phyloP scores from a whole-genome alignment of 2,888 invertebrate genomes.

The Meteorus colon region DNA sequence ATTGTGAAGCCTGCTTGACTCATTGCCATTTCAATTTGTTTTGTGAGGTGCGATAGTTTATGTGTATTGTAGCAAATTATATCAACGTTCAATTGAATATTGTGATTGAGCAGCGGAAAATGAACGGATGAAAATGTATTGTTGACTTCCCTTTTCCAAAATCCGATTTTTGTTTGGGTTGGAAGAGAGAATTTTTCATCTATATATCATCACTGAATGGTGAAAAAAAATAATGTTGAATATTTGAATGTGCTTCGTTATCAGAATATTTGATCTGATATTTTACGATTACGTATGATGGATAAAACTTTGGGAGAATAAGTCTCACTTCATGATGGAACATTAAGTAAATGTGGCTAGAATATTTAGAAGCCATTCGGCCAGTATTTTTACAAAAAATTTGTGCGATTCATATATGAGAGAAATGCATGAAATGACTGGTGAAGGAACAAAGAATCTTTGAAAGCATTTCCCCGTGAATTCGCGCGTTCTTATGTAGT shows the following conservation, averaged over 20 bases:
- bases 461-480: conserved; percentile 43
- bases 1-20: not conserved
- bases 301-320: not conserved
- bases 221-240: too few relatives aligned
- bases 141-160: too few relatives aligned
- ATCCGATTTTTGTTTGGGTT: too few relatives aligned
- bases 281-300: not conserved
- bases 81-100: too few relatives aligned
- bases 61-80: too few relatives aligned
- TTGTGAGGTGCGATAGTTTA: too few relatives aligned
- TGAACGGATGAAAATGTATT: too few relatives aligned
- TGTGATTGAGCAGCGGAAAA: too few relatives aligned
- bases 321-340: not conserved
- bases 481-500: conserved; percentile 45
- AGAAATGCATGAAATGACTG: conserved; percentile 20
- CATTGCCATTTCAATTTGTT: too few relatives aligned
- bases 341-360: not conserved
- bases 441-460: conserved; percentile 35
- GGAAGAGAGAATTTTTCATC: too few relatives aligned
- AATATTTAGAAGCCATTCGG: conserved; percentile 25
- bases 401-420: conserved; percentile 2
- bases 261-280: not conserved
- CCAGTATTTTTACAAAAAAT: conserved; percentile 1
- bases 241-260: too few relatives aligned
- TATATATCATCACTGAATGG: too few relatives aligned